Evolutionary conservation across 2,888 invertebrate genomes (phyloP), one percentile per base, ranked within the genome.

Genomic region (Drosophila mulleri): DNA sequence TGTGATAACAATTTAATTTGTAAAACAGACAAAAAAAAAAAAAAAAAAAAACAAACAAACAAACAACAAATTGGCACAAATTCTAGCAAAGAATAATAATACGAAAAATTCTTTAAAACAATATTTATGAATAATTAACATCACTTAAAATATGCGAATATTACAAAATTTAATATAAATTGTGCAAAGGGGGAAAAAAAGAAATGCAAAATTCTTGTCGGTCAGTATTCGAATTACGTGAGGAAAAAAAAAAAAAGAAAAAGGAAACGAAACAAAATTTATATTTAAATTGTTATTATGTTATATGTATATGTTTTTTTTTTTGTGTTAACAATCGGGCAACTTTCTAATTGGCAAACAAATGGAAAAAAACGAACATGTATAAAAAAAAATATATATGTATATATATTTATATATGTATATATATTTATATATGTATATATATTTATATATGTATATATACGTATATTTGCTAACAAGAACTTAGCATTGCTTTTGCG

Each of bases 161-260:
- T 76, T 65, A 57, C 52, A 58, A 42, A 52, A 23, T 32, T 20
- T 58, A 41, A 58, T 66, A 29, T 62, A 56, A 67, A 77, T 71
- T 77, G 56, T 72, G 62, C 42, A 78, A 74, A 39, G 16, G 39
- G 53, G 61, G 20, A 67, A 72, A 29, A 50, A 66, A 63, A 59
- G 39, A 54, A 70, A 68, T 75, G 67, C 66, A 84, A 75, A 78
- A 74, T 79, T 82, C 70, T 82, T 84, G 83, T 87, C 86, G 82
- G 86, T 89, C 87, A 87, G 87, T 87, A 87, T 87, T 87, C 82
- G 76, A 87, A 83, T 73, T 82, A 84, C 78, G 81, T 84, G 80
- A 85, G 75, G 44, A 74, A 78, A 67, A 74, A 54, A 72, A 54
- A 72, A 76, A 77, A 52, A 6, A 20, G 26, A 26, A 14, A 52